Evolutionary conservation across 2,113 vertebrate species (phyloP).

Genomic region (Macheiramphus alcinus): DNA sequence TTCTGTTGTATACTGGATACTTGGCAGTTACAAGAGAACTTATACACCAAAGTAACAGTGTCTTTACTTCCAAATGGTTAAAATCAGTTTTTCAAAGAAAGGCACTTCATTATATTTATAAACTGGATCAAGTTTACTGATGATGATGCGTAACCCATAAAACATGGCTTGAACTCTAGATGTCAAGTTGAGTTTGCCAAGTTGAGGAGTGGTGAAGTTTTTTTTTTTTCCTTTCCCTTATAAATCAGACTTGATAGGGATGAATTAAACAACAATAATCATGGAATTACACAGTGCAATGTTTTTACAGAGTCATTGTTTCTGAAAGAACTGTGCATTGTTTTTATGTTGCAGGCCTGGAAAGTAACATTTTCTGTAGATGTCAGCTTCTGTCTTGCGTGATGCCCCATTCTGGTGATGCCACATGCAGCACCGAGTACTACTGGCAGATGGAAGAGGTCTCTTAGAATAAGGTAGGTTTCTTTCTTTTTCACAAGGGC

Average conservation of each 20-base stretch:
- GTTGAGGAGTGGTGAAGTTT: not conserved
- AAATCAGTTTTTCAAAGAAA: not conserved
- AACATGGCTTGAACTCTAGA: not conserved
- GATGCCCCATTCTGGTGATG: not conserved
- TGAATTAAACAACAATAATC: not conserved
- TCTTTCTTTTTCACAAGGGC: not conserved
- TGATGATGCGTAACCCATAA: not conserved
- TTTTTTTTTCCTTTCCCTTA: not conserved
- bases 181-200: not conserved
- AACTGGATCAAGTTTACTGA: not conserved
- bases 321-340: not conserved
- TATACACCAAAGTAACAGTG: not conserved
- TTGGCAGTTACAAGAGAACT: not conserved
- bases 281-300: not conserved
- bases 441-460: not conserved
- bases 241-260: not conserved
- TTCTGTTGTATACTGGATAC: not conserved
- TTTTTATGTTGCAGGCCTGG: constrained; percentile 18
- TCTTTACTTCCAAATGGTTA: not conserved
- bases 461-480: not conserved
- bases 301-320: not conserved
- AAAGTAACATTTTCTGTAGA: not conserved
- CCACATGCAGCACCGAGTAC: not conserved
- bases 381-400: not conserved
- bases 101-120: not conserved